Evolutionary conservation across 2,888 invertebrate species (phyloP).

Genomic region (Morpho deidamia): DNA sequence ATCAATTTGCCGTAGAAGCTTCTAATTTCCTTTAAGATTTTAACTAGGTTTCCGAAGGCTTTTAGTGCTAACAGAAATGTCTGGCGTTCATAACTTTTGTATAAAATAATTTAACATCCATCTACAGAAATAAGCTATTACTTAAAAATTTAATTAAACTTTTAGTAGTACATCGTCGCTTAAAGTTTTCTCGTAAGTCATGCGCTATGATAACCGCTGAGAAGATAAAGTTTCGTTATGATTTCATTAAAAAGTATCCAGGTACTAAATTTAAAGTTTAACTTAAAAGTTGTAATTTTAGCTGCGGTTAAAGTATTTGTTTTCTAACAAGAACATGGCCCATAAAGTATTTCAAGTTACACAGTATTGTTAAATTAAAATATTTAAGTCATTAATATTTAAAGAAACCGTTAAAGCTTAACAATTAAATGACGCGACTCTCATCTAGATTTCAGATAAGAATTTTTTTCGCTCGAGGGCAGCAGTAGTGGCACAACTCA

Average conservation of each 20-base stretch:
- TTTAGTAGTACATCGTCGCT: conserved; percentile 26
- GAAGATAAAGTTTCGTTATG: conserved; percentile 20
- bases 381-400: too few relatives aligned
- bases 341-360: background rate
- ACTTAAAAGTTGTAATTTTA: conserved; percentile 3
- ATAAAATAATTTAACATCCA: too few relatives aligned
- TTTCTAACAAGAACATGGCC: background rate
- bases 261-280: conserved; percentile 1
- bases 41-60: too few relatives aligned
- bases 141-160: conserved; percentile 33
- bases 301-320: background rate
- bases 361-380: background rate
- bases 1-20: too few relatives aligned
- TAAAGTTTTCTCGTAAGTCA: conserved; percentile 32
- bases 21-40: too few relatives aligned
- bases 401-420: too few relatives aligned
- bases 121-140: conserved; percentile 6
- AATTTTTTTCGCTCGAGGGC: too few relatives aligned
- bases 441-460: too few relatives aligned
- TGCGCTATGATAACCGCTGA: conserved; percentile 24
- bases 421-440: too few relatives aligned
- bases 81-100: too few relatives aligned
- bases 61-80: too few relatives aligned
- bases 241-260: conserved; percentile 17
- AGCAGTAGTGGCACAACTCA: too few relatives aligned